phyloP scores from a whole-genome alignment of 2,888 invertebrate genomes.

The Serripes groenlandicus region DNA sequence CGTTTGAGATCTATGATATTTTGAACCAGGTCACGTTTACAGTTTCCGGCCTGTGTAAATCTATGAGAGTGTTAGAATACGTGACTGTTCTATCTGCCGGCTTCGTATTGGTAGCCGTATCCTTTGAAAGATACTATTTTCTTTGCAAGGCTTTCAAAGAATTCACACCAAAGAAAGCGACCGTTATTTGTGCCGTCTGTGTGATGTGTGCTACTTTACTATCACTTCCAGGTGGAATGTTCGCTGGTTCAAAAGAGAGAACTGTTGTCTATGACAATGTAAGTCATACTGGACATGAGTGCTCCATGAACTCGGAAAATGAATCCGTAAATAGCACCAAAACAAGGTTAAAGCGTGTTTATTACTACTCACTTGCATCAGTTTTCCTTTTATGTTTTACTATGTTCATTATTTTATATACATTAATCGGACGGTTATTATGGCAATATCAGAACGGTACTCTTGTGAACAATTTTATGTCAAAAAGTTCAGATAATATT shows the following conservation, averaged over 20 bases:
- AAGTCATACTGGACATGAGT: slow-evolving; percentile 65
- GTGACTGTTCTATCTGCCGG: slow-evolving; percentile 65
- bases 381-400: slow-evolving; percentile 57
- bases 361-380: slow-evolving; percentile 46
- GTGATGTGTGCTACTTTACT: slow-evolving; percentile 45
- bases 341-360: slow-evolving; percentile 16
- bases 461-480: slow-evolving; percentile 27
- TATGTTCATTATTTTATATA: slow-evolving; percentile 51
- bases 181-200: slow-evolving; percentile 61
- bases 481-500: neutral
- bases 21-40: slow-evolving; percentile 63
- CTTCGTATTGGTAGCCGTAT: slow-evolving; percentile 70
- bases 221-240: slow-evolving; percentile 56
- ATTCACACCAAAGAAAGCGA: slow-evolving; percentile 65
- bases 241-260: slow-evolving; percentile 62
- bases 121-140: slow-evolving; percentile 72
- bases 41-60: slow-evolving; percentile 57
- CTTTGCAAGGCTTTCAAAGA: slow-evolving; percentile 64
- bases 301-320: slow-evolving; percentile 58
- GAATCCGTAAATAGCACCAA: neutral
- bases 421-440: slow-evolving; percentile 53
- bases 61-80: slow-evolving; percentile 66
- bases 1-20: slow-evolving; percentile 73
- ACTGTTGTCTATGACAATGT: slow-evolving; percentile 8
- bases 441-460: slow-evolving; percentile 52